Percentiles rank a stretch among this genome's conserved stretches.
phyloP scores from a whole-genome alignment of 2,113 vertebrate species.

The Thryonomys swinderianus region DNA sequence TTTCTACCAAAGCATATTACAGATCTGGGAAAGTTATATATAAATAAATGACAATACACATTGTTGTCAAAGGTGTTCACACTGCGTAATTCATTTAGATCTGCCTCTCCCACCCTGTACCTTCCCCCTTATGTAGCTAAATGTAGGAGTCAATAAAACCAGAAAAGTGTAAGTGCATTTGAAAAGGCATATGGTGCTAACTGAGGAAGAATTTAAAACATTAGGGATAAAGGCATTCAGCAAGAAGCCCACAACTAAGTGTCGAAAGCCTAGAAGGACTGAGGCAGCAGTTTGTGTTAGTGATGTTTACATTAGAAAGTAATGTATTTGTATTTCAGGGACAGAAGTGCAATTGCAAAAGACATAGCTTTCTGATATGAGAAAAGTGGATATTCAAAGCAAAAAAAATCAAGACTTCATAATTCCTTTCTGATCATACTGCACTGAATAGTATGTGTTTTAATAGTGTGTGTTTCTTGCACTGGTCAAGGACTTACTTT shows the following conservation, averaged over 20 bases:
- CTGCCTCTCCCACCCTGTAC: neutral
- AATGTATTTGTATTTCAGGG: neutral
- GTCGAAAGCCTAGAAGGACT: neutral
- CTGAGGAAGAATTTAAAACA: neutral
- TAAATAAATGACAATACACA: neutral
- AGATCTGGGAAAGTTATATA: neutral
- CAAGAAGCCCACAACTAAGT: neutral
- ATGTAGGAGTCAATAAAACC: neutral
- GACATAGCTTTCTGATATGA: neutral
- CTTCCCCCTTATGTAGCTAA: neutral
- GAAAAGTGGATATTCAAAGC: conserved; percentile 8
- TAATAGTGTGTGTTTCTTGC: neutral
- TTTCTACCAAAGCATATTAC: neutral
- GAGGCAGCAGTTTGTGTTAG: neutral
- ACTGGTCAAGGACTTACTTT: neutral
- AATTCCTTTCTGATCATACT: neutral
- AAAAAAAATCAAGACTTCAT: neutral
- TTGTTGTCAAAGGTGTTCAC: neutral
- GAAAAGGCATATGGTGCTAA: neutral
- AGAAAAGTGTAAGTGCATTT: neutral
- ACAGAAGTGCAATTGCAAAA: neutral
- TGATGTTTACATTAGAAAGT: neutral
- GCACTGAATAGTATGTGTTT: neutral
- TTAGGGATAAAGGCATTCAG: neutral
- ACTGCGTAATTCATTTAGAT: neutral